Percentiles rank a stretch among this genome's conserved stretches.
Evolutionary conservation across 2,888 invertebrate species (phyloP).

Genomic region (Nesidiocoris tenuis): DNA sequence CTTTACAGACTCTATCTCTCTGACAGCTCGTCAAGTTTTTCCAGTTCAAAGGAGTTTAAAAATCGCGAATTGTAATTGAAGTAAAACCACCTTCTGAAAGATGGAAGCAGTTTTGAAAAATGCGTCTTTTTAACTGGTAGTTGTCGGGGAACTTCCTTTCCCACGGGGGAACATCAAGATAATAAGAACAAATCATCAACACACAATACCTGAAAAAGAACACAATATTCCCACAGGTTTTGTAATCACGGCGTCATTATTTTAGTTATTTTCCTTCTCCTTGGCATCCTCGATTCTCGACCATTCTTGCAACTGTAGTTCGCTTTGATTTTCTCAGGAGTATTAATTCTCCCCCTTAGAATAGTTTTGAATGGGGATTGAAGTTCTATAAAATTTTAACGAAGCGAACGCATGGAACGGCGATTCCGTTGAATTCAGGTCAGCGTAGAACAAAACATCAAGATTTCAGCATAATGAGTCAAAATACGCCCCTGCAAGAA

Average conservation of each 20-base stretch:
- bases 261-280: conserved; percentile 9
- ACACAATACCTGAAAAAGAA: conserved; percentile 18
- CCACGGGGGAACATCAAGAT: neutral
- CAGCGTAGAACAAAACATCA: too few species aligned
- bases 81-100: too few species aligned
- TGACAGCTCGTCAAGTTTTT: too few species aligned
- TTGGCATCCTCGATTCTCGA: neutral
- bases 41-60: too few species aligned
- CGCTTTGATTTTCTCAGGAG: neutral
- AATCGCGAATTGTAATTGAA: conserved; percentile 5
- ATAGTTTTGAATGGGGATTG: too few species aligned
- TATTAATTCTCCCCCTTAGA: too few species aligned
- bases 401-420: too few species aligned
- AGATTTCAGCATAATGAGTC: too few species aligned
- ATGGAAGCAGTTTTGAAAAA: neutral
- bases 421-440: too few species aligned
- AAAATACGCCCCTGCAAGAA: too few species aligned
- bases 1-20: too few species aligned
- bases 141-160: neutral
- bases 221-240: conserved; percentile 2
- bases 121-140: neutral
- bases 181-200: conserved; percentile 5
- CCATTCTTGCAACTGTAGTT: neutral
- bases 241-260: conserved; percentile 1
- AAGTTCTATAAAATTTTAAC: too few species aligned